Percentiles rank a stretch among this genome's conserved stretches.
These are phyloP conservation scores for Phrynosoma platyrhinos DNA, from an alignment of 2,113 vertebrate genomes.

Conservation along the genomic window DNA sequence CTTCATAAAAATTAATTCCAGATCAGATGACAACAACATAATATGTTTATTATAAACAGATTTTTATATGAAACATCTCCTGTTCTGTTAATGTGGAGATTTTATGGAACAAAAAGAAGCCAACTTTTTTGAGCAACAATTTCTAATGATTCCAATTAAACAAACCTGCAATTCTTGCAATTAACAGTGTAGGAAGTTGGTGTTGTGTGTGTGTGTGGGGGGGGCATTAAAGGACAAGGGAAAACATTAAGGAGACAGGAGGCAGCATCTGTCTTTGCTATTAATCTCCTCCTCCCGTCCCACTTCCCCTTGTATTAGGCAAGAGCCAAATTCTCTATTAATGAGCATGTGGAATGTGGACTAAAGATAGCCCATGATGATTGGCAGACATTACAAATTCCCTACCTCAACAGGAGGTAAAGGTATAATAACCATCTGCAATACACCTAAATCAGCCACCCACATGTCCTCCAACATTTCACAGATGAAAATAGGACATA, in stretches of 20 bases:
- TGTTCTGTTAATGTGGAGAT: neutral
- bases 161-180: no score
- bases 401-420: neutral
- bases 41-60: neutral
- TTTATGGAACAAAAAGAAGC: neutral
- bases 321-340: neutral
- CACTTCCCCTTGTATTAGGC: neutral
- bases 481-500: no score
- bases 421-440: neutral
- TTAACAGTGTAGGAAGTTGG: neutral
- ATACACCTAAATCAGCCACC: neutral
- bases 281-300: neutral
- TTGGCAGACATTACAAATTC: neutral
- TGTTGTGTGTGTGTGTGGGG: neutral
- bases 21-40: neutral
- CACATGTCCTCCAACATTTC: no score
- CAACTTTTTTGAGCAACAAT: neutral
- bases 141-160: neutral
- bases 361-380: neutral
- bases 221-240: neutral
- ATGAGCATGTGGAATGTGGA: neutral
- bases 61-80: neutral
- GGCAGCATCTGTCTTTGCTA: neutral
- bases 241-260: no score
- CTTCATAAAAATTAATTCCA: neutral